Base-by-base conservation (phyloP, 1,140 invertebrate species). In the Heliconius congener region DNA sequence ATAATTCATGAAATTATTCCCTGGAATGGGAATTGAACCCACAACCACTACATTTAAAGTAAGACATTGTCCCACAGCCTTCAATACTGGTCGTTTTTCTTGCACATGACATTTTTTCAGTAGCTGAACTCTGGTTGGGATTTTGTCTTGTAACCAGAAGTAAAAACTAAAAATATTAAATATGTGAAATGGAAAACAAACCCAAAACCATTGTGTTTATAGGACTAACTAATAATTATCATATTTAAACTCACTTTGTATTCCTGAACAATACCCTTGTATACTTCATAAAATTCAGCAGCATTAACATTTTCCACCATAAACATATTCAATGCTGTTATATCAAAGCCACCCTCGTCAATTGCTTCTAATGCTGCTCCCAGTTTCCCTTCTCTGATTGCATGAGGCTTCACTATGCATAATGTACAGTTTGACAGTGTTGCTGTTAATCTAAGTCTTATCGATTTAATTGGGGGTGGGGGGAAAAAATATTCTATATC, bases 341-440 rank as follows among this genome's bases (percentile, higher is more conserved):
- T 96, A 66, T 96, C 95, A 87, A 97, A 99, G 9, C 96, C 96
- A 70, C 96, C 96, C 74, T 97, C 96, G 71, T 96, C 95, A 81
- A 99, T 98, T 50, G 96, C 95, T 71, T 95, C 94, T 16, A 99
- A 94, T 19, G 98, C 97, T 76, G 96, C 91, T 5, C 98, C 98
- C 2, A 96, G 85, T 79, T 95, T 95, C 16, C 96, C 96, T 88
- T 97, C 96, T 81, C 96, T 95, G 5, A 99, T 95, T 70, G 97
- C 97, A 94, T 99, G 98, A n/a, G 98, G 98, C 92, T 99, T 99
- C 23, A 99, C 97, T 42, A 99, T 95, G 87, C 97, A 98, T 82
- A 98, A 97, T 6, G 98, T 98, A 76, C 97, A 97, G 82, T 96
- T 96, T 71, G 96, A 95, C 46, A 95, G 86, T 37, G 95, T 96